phyloP scores from a whole-genome alignment of 2,113 vertebrate genomes.

The Hirundichthys speculiger region DNA sequence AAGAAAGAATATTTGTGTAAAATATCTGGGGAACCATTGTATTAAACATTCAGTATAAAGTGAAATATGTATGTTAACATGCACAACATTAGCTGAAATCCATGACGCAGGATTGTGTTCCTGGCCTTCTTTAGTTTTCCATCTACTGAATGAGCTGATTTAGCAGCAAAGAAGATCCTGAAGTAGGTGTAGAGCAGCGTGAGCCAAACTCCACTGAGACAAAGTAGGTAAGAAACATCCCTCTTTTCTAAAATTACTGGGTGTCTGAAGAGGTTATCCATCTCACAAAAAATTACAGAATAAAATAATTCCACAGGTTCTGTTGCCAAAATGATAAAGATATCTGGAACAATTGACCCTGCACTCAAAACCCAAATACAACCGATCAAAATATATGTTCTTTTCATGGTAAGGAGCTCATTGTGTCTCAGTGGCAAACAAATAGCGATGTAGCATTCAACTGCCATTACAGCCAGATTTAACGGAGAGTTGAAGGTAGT shows the following conservation, averaged over 20 bases:
- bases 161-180: slow-evolving; percentile 55
- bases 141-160: slow-evolving; percentile 26
- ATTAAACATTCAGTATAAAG: background rate
- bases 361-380: slow-evolving; percentile 60
- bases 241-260: slow-evolving; percentile 47
- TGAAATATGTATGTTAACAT: slow-evolving; percentile 58
- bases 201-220: slow-evolving; percentile 52
- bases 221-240: slow-evolving; percentile 34
- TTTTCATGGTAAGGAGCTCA: slow-evolving; percentile 56
- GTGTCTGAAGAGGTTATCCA: slow-evolving; percentile 40
- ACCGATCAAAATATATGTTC: slow-evolving; percentile 56
- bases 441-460: slow-evolving; percentile 71
- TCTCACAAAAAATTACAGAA: slow-evolving; percentile 40
- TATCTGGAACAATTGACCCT: slow-evolving; percentile 44
- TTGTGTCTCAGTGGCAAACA: slow-evolving; percentile 64
- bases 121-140: slow-evolving; percentile 41
- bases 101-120: slow-evolving; percentile 49
- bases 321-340: slow-evolving; percentile 55
- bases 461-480: slow-evolving; percentile 59
- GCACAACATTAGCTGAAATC: slow-evolving; percentile 49
- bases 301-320: slow-evolving; percentile 37
- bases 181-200: slow-evolving; percentile 59
- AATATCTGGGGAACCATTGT: slow-evolving; percentile 18
- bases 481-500: slow-evolving; percentile 61
- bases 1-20: background rate